Base-by-base conservation (phyloP, 2,797 vertebrate species). In the Acrossocheilus fasciatus region DNA sequence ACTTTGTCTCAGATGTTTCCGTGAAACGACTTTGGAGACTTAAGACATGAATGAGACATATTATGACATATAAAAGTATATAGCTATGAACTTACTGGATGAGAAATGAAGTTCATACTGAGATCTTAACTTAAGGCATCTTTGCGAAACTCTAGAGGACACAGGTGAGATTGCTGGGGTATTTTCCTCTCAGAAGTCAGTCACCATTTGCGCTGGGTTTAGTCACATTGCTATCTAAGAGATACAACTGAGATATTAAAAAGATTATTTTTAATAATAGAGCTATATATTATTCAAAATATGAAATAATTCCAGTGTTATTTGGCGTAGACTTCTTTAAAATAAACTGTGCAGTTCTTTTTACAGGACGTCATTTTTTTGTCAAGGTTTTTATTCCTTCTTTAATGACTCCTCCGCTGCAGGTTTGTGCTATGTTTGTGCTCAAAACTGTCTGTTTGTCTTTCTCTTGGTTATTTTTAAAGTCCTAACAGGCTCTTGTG, bases 391-490 rank as follows among this genome's bases (percentile, higher is more conserved):
- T 62, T 64, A 43, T 70, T 66, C 30, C 41, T 72, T 47, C 50
- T 39, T 70, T 78, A 52, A 78, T 76, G 62, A 30, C 9, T 70
- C 72, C 17, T 57, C 74, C 18, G 2, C 50, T 70, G 39, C 6
- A 57, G 17, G 43, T 82, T 68, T 88, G 76, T 79, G 54, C 70
- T 80, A 30, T 30, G 57, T n/a, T 59, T 59, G 47, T 76, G 9
- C 23, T 85, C 6, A 76, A 85, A 68, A 88, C 81, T 77, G 15
- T 88, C 36, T 70, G 34, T 68, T 78, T 84, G 76, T 70, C 66
- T 87, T 77, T 88, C 17, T 88, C 39, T 89, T 47, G 84, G 83
- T 77, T n/a, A 86, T 43, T 87, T 54, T 86, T 59, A 88, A 79
- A 72, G 81, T 84, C 34, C n/a, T 41, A 81, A 74, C 86, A 86